These are phyloP conservation scores for Dinomys branickii DNA, from an alignment of 2,113 vertebrate species.

Conservation along the genomic window DNA sequence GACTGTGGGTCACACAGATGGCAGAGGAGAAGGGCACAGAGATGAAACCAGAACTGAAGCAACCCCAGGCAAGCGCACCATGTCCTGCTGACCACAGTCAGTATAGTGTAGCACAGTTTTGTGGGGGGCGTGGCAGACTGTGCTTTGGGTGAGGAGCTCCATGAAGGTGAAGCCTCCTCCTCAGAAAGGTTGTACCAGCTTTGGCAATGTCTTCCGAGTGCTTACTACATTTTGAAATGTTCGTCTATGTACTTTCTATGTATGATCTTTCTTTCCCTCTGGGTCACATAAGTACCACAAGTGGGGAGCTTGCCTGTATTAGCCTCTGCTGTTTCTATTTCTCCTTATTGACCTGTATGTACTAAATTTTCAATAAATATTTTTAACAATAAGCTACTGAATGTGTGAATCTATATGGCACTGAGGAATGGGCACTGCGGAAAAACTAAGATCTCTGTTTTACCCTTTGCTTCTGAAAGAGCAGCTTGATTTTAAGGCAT, in stretches of 20 bases:
- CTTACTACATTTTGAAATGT: constrained; percentile 4
- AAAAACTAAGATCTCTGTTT: neutral
- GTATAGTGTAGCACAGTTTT: neutral
- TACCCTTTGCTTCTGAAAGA: neutral
- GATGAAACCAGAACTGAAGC: neutral
- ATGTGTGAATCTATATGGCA: neutral
- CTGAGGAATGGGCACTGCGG: neutral
- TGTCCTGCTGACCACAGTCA: neutral
- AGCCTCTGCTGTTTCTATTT: neutral
- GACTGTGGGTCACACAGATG: neutral
- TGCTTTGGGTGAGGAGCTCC: neutral
- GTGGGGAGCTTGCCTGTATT: neutral
- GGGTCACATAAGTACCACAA: neutral
- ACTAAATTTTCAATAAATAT: constrained; percentile 1
- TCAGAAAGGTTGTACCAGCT: neutral
- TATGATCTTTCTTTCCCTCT: neutral
- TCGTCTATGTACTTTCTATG: neutral
- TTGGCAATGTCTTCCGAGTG: neutral
- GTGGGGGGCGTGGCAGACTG: neutral
- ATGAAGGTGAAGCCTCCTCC: neutral
- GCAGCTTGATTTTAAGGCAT: neutral
- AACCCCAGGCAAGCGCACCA: no score
- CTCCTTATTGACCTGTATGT: neutral
- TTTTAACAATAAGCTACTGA: neutral
- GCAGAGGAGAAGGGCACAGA: neutral